These are phyloP conservation scores for Potamilus streckersoni DNA, from an alignment of 1,140 invertebrate species.

Conservation along the genomic window DNA sequence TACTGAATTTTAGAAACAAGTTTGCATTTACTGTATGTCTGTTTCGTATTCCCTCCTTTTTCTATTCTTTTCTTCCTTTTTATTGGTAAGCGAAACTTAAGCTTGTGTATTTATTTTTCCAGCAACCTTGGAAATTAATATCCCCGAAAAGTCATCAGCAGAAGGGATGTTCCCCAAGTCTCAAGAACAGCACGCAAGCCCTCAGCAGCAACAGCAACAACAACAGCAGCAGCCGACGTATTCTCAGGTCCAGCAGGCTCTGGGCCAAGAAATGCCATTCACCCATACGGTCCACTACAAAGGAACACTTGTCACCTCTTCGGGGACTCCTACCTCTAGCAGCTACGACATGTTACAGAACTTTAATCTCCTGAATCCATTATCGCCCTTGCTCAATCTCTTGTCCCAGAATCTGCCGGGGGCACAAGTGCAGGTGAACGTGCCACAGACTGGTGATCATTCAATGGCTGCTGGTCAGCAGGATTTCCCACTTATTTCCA, in stretches of 20 bases:
- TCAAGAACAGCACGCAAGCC: conserved; percentile 31
- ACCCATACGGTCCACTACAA: conserved; percentile 66
- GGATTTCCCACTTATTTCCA: conserved; percentile 26
- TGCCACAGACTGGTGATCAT: conserved; percentile 28
- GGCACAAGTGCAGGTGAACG: conserved; percentile 34
- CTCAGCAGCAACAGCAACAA: conserved; percentile 36
- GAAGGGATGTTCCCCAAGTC: conserved; percentile 40
- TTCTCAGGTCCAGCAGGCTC: conserved; percentile 2
- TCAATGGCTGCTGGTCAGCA: conserved; percentile 17
- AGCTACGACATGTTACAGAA: conserved; percentile 37
- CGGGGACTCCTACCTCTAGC: conserved; percentile 48
- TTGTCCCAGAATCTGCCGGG: conserved; percentile 51
- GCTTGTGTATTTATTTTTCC: conserved; percentile 21
- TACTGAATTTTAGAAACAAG: not conserved
- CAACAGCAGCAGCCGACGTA: conserved; percentile 16
- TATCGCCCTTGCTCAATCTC: conserved; percentile 59
- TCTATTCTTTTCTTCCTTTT: conserved; percentile 37
- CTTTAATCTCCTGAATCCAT: conserved; percentile 52
- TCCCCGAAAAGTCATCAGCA: conserved; percentile 51
- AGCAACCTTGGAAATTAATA: conserved; percentile 55
- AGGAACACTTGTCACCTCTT: conserved; percentile 63
- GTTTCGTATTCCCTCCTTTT: conserved; percentile 3
- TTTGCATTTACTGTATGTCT: conserved; percentile 66
- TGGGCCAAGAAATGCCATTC: conserved; percentile 28
- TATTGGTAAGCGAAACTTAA: conserved; percentile 49